These are phyloP conservation scores for Tyrophagus putrescentiae DNA, from an alignment of 1,140 invertebrate species.

Conservation along the genomic window DNA sequence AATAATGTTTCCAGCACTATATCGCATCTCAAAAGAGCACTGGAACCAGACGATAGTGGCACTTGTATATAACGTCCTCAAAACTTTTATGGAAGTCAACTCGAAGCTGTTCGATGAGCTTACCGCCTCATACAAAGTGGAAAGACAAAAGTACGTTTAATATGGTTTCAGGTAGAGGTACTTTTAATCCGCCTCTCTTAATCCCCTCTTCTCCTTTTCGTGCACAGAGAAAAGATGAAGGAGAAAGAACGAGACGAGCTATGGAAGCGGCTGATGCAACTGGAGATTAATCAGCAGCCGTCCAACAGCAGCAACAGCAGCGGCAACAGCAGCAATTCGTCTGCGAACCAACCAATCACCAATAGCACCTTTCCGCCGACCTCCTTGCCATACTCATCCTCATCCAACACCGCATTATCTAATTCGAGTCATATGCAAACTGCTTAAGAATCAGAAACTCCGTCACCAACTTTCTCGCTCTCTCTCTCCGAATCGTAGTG, in stretches of 20 bases:
- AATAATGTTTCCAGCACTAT: constrained; percentile 83
- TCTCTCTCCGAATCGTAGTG: too few relatives aligned
- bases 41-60: constrained; percentile 99
- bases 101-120: constrained; percentile 80
- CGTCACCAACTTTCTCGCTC: too few relatives aligned
- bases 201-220: constrained; percentile 23
- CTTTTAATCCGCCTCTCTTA: not conserved
- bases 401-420: not conserved
- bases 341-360: constrained; percentile 4
- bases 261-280: constrained; percentile 60
- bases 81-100: constrained; percentile 99
- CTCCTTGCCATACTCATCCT: constrained; percentile 4
- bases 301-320: not conserved
- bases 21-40: constrained; percentile 91
- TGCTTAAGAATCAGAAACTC: not conserved
- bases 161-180: not conserved
- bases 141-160: constrained; percentile 29
- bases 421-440: constrained; percentile 17
- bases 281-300: constrained; percentile 29
- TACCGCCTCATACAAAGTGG: constrained; percentile 28
- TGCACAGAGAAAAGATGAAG: constrained; percentile 73
- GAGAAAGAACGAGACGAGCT: constrained; percentile 85
- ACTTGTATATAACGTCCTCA: constrained; percentile 97
- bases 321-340: not conserved
- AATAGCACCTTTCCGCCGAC: not conserved